Evolutionary conservation across 2,113 vertebrate species (phyloP), one percentile per base, ranked within the genome.

Genomic region (Poeciliopsis retropinna): DNA sequence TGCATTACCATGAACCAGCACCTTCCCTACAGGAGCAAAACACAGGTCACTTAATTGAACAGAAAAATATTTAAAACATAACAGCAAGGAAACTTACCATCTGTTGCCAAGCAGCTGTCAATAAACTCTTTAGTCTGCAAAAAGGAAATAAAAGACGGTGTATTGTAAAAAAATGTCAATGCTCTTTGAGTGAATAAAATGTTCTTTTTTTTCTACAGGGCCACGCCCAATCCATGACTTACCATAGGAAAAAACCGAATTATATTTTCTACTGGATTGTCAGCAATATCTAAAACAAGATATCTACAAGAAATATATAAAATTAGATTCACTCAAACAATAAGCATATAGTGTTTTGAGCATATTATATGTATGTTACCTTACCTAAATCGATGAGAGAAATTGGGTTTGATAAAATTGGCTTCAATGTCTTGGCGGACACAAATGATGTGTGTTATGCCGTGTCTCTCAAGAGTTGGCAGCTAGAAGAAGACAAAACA

Each of bases 391-490:
- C 96, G 95, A 73, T 97, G 96, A 75, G 96, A 96, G 90, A 99
- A 99, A 94, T 99, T 99, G 92, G 98, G 97, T 94, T 99, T 99
- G 86, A 99, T 98, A 93, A 99, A 99, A 92, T 99, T 99, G 91
- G 98, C 98, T 95, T 99, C 98, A 62, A 99, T 99, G 91, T 98
- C 97, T 96, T 99, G 98, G 76, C 98, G 91, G 91, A 99, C 97
- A 92, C 98, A 99, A 88, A 99, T 96, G 28, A 99, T 91, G 92
- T 99, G 98, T 62, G 97, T 99, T 93, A 99, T 95, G 77, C 97
- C 97, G 87, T 97, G 95, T 93, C 96, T 97, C 93, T 99, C 97
- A 83, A 99, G 95, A 82, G 94, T 93, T 92, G 96, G 94, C 89
- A 99, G 95, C 98, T 99, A 60, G 60, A 85, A 64, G 67, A 34